These are phyloP conservation scores for Horisme vitalbata DNA, from an alignment of 2,888 invertebrate genomes.

Conservation along the genomic window DNA sequence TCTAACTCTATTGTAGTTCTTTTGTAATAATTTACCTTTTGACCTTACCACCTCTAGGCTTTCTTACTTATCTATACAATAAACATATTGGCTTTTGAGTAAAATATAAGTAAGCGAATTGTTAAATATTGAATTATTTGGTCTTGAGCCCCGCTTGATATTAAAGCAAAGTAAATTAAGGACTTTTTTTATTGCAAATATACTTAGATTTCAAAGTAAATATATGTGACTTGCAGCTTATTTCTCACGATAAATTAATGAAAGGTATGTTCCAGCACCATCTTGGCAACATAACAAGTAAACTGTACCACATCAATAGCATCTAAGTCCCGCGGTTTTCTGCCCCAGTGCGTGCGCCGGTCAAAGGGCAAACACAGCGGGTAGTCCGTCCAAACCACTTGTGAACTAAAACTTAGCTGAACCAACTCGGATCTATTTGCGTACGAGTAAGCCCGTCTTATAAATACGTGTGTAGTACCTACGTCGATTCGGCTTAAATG, in stretches of 20 bases:
- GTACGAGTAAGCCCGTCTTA: slow-evolving; percentile 41
- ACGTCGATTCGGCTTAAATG: slow-evolving; percentile 26
- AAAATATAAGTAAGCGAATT: too few relatives aligned
- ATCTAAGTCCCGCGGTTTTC: slow-evolving; percentile 16
- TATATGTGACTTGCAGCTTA: too few relatives aligned
- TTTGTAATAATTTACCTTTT: too few relatives aligned
- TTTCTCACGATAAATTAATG: background rate
- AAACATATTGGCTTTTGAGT: too few relatives aligned
- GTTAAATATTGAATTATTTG: too few relatives aligned
- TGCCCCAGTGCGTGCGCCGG: slow-evolving; percentile 43
- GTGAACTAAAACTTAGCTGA: slow-evolving; percentile 47
- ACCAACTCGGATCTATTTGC: slow-evolving; percentile 55
- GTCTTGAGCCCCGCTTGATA: too few relatives aligned
- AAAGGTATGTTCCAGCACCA: background rate
- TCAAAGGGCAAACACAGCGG: slow-evolving; percentile 61
- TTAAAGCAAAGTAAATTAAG: too few relatives aligned
- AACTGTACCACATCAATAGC: slow-evolving; percentile 1
- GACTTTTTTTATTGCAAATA: too few relatives aligned
- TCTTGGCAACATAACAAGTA: background rate
- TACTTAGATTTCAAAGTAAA: too few relatives aligned
- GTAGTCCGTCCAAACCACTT: slow-evolving; percentile 49
- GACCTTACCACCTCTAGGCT: too few relatives aligned
- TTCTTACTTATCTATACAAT: too few relatives aligned
- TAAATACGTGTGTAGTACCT: slow-evolving; percentile 20
- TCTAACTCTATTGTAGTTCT: too few relatives aligned